Evolutionary conservation across 1,140 invertebrate species (phyloP), one percentile per base, ranked within the genome.

Genomic region (Drosophila ambigua): DNA sequence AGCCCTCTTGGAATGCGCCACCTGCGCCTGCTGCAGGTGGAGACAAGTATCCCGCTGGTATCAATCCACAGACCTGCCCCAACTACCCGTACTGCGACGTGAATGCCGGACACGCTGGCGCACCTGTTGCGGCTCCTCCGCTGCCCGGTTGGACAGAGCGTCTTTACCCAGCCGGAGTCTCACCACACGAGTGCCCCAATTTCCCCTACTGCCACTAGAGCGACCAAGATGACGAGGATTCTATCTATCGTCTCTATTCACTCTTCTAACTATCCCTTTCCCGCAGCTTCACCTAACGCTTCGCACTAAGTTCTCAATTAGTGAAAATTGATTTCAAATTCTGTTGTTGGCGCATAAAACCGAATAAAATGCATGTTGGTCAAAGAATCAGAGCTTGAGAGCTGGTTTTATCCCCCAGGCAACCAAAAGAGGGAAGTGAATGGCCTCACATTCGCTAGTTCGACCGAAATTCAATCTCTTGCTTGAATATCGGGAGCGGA

Each of bases 51-150:
- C 92, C 92, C 54, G 92, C 92, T 65, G 92, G 92, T 51, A 72
- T 92, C 23, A 90, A 88, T 67, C 91, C 92, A 2, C 84, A 92
- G 52, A 74, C 90, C 55, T 92, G 92, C 74, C 92, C 92, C 76
- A 92, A 92, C 73, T 92, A 92, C 75, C 92, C 92, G 20, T 92
- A 92, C 68, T 92, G 92, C 44, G 90, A 91, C 77, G 83, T 83
- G 62, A 85, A 87, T 65, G 87, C 79, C 43, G 87, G 84, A 66
- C 79, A 83, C 66, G 76, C 52, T 16, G 76, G 58, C 31, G 78
- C 85, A 9, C 83, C 83, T 3, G 80, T 76, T 5, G 81, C 72
- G 6, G 84, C 82, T 5, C 77, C 90, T 23, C 90, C 91, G 58
- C 60, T 91, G 28, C 91, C 91, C 28, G 92, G 92, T 54, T 92